Conservation (phyloP, 2,888 invertebrate species). For the Oxycera nigricornis region DNA sequence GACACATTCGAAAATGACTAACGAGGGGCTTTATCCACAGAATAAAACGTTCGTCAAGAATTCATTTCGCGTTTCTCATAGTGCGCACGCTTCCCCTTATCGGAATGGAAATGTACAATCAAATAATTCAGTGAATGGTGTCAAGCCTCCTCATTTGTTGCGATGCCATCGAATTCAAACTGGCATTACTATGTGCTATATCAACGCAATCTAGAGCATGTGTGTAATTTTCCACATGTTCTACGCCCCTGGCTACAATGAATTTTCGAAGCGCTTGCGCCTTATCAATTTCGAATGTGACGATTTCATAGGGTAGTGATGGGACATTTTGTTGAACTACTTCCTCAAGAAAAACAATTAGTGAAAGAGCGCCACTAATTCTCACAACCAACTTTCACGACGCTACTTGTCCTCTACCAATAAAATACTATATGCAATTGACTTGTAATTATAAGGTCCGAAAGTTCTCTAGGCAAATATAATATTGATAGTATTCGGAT, state of each 20-base stretch:
- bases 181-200: neutral
- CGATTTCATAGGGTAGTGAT: neutral
- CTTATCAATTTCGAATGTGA: constrained; percentile 33
- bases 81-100: constrained; percentile 35
- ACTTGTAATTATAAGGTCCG: too few species aligned
- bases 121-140: constrained; percentile 12
- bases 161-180: neutral
- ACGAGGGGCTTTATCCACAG: neutral
- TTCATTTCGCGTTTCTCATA: constrained; percentile 30
- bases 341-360: too few species aligned
- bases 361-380: too few species aligned
- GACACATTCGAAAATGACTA: neutral
- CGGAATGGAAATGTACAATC: constrained; percentile 17
- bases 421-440: too few species aligned
- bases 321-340: constrained; percentile 14
- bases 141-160: neutral
- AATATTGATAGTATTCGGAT: too few species aligned
- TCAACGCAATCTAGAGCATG: neutral
- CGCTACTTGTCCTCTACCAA: too few species aligned
- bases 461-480: too few species aligned
- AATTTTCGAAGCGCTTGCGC: constrained; percentile 40
- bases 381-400: too few species aligned
- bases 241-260: constrained; percentile 27
- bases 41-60: constrained; percentile 20
- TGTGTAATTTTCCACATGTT: constrained; percentile 4